phyloP scores from a whole-genome alignment of 2,888 invertebrate genomes.

The Eurytoma adleriae region DNA sequence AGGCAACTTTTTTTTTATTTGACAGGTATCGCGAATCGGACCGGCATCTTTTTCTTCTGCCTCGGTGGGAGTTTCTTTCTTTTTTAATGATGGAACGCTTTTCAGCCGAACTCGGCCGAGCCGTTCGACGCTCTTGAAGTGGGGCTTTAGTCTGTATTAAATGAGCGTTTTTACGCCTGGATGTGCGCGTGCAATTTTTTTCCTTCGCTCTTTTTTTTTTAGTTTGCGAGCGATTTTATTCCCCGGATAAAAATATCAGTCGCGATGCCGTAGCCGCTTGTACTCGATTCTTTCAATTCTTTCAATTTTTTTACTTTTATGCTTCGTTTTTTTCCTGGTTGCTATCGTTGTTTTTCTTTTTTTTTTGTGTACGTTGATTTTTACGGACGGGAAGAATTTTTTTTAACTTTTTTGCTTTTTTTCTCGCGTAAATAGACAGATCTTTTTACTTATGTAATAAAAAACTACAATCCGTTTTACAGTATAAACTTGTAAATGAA shows the following conservation, averaged over 20 bases:
- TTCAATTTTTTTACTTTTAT: not conserved
- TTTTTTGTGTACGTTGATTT: too few relatives aligned
- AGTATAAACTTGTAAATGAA: too few relatives aligned
- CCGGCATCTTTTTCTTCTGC: slow-evolving; percentile 1
- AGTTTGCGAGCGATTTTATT: not conserved
- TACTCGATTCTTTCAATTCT: not conserved
- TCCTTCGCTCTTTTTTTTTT: not conserved
- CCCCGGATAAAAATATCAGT: not conserved
- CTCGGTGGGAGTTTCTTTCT: not conserved
- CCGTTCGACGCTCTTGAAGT: slow-evolving; percentile 22
- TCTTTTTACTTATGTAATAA: too few relatives aligned
- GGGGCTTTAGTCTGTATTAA: slow-evolving; percentile 2
- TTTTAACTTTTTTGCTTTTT: too few relatives aligned
- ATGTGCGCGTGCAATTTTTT: not conserved
- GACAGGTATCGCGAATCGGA: not conserved
- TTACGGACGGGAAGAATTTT: too few relatives aligned
- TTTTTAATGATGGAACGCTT: slow-evolving; percentile 3
- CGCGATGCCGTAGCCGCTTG: not conserved
- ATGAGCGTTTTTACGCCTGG: slow-evolving; percentile 26
- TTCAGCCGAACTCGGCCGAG: slow-evolving; percentile 18
- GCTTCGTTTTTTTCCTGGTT: too few relatives aligned
- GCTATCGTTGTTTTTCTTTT: too few relatives aligned
- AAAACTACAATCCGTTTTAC: too few relatives aligned
- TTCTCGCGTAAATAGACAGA: too few relatives aligned
- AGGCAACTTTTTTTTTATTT: slow-evolving; percentile 3